Base-by-base conservation (phyloP, 2,888 invertebrate species). In the Megamerina dolium region DNA sequence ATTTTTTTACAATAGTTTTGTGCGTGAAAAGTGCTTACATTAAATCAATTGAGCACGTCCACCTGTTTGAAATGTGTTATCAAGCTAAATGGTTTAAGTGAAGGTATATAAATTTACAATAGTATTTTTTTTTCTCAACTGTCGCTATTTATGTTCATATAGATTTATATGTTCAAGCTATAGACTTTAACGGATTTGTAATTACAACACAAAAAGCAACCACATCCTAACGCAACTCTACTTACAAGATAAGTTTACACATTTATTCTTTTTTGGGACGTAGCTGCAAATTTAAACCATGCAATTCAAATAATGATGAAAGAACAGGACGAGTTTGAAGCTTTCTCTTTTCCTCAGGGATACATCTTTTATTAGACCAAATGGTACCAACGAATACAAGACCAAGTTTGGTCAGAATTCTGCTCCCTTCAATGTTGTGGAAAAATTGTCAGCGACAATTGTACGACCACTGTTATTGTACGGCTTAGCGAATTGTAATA, bases 371-470 rank as follows among this genome's bases (percentile, higher is more conserved):
- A 31, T 48, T 44, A 13, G 31, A 16, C 5, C 32, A 37, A 29
- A 50, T 37, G 5, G 45, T 43, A 13, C 43, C 41, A 36, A 48
- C 48, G 13, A 45, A 39, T 37, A 38, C 40, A 10, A 46, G 12
- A 31, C 35, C 38, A 29, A 34, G 16, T 16, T 17, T 37, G 6
- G 37, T 21, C 19, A 43, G 23, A 17, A 35, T 19, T 39, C 33
- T 30, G 23, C 32, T n/a, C 40, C 41, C 13, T 32, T 30, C 20
- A 45, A 16, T 3, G 46, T 32, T 10, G 48, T 42, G 21, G 46
- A 45, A 39, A 48, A 51, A 31, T 48, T 49, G 26, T 53, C 49
- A 13, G 43, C 34, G 4, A 42, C 37, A 9, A 53, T 36, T 37
- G 40, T 49, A 16, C 50, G 29, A 3, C 43, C 48, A 18, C 30